Evolutionary conservation across 2,888 invertebrate genomes (phyloP).

Genomic region (Spodoptera picta): DNA sequence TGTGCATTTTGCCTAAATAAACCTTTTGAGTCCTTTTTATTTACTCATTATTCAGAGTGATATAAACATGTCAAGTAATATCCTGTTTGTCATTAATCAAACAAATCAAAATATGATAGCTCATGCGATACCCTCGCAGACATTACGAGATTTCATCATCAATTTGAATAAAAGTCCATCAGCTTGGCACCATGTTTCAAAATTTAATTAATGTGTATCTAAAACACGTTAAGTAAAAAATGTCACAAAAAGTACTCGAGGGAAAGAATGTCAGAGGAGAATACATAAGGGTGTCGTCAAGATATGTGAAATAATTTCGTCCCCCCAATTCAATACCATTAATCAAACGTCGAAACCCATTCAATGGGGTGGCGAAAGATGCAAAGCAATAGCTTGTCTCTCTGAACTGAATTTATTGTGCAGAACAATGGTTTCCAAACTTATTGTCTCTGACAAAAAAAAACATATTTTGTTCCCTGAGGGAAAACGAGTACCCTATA

Average conservation of each 20-base stretch:
- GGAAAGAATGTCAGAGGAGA: slow-evolving; percentile 53
- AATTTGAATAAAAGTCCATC: slow-evolving; percentile 60
- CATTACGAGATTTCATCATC: slow-evolving; percentile 52
- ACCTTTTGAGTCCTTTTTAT: neutral
- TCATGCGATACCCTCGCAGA: slow-evolving; percentile 42
- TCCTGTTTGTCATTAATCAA: slow-evolving; percentile 34
- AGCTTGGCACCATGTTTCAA: slow-evolving; percentile 37
- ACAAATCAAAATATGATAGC: slow-evolving; percentile 40
- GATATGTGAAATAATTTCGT: slow-evolving; percentile 71
- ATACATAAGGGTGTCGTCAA: slow-evolving; percentile 65
- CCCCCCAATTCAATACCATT: slow-evolving; percentile 78
- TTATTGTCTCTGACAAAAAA: slow-evolving; percentile 51
- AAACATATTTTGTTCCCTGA: slow-evolving; percentile 23
- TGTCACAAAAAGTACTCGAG: slow-evolving; percentile 50
- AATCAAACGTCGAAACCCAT: slow-evolving; percentile 83
- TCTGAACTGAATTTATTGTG: slow-evolving; percentile 73
- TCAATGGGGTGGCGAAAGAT: slow-evolving; percentile 84
- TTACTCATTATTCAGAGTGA: neutral
- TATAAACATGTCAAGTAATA: slow-evolving; percentile 8
- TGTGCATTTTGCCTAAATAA: neutral
- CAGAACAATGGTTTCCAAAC: slow-evolving; percentile 63
- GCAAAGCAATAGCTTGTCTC: slow-evolving; percentile 80
- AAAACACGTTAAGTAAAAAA: slow-evolving; percentile 51
- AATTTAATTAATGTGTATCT: slow-evolving; percentile 56
- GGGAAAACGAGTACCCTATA: slow-evolving; percentile 24